phyloP scores from a whole-genome alignment of 2,113 vertebrate genomes.

The Paramisgurnus dabryanus region DNA sequence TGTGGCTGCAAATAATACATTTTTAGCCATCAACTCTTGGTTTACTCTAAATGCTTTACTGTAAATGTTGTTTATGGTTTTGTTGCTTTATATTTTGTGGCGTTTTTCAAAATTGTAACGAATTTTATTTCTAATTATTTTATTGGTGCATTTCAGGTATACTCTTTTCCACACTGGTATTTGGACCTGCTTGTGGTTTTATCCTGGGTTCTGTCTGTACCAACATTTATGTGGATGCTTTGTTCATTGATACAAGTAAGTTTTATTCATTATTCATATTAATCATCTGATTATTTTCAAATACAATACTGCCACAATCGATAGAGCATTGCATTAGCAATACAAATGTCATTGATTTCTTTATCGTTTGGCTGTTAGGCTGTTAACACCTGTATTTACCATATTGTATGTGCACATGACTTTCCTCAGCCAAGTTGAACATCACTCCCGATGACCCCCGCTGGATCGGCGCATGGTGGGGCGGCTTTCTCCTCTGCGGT shows the following conservation, averaged over 20 bases:
- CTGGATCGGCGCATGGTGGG: slow-evolving; percentile 99
- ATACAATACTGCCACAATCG: neutral
- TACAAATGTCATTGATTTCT: slow-evolving; percentile 3
- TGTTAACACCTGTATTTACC: too few relatives aligned
- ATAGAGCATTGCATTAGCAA: too few relatives aligned
- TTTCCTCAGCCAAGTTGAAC: slow-evolving; percentile 79
- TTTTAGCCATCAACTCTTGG: neutral
- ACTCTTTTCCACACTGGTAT: slow-evolving; percentile 96
- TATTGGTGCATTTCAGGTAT: slow-evolving; percentile 83
- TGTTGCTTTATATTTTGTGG: neutral
- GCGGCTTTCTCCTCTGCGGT: slow-evolving; percentile 95
- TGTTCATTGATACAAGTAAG: slow-evolving; percentile 96
- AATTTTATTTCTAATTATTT: neutral
- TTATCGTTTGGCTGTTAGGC: neutral
- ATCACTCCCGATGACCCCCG: slow-evolving; percentile 94
- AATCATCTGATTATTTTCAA: neutral
- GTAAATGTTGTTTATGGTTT: too few relatives aligned
- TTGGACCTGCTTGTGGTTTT: slow-evolving; percentile 97
- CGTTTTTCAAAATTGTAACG: too few relatives aligned
- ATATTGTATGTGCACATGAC: neutral
- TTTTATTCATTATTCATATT: slow-evolving; percentile 8
- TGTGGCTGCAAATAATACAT: slow-evolving; percentile 12
- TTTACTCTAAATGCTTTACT: neutral
- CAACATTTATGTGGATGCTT: slow-evolving; percentile 95
- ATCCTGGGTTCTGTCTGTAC: slow-evolving; percentile 98